Base-by-base conservation (phyloP, 2,797 vertebrate species). In the Phataginus tetradactyla region DNA sequence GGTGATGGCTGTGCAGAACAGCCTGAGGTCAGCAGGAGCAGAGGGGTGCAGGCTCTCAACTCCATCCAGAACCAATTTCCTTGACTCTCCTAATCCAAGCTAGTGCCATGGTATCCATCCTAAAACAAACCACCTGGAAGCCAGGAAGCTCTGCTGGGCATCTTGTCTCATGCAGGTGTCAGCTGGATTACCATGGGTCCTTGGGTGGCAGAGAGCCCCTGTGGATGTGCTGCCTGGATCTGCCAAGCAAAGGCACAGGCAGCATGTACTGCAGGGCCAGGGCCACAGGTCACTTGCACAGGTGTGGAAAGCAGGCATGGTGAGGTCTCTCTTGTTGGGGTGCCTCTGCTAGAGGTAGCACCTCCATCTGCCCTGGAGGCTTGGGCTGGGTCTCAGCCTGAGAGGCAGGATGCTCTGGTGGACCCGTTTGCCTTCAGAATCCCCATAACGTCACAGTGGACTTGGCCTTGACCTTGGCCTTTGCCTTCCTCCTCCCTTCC, bases 401-500 rank as follows among this genome's bases (percentile, higher is more conserved):
- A 81, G n/a, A 71, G 32, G 25, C 39, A 51, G n/a, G 9, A n/a
- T 23, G 39, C 55, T 72, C 79, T 6, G 20, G 81, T 59, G 75
- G 71, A 74, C 32, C 12, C 15, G 89, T 39, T 81, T 11, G 78
- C 57, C 86, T 77, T 88, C 78, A n/a, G 20, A 18, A 32, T n/a
- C 4, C 74, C 42, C 68, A 17, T 29, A 37, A 80, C 37, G 63
- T 63, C 66, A 42, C 90, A 57, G 11, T 12, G 87, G 87, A 63
- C 42, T 13, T n/a, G 72, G 45, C 86, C 66, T 72, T 55, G 45
- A 53, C 15, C 63, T 84, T n/a, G 66, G 68, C 29, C 37, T 69
- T 92, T 55, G 71, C 86, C 59, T 75, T 68, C 63, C 71, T 86
- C 74, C 71, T 94, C 86, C 89, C 64, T 63, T 95, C 78, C 86